These are phyloP conservation scores for Mimachlamys varia DNA, from an alignment of 2,888 invertebrate genomes.

Conservation along the genomic window DNA sequence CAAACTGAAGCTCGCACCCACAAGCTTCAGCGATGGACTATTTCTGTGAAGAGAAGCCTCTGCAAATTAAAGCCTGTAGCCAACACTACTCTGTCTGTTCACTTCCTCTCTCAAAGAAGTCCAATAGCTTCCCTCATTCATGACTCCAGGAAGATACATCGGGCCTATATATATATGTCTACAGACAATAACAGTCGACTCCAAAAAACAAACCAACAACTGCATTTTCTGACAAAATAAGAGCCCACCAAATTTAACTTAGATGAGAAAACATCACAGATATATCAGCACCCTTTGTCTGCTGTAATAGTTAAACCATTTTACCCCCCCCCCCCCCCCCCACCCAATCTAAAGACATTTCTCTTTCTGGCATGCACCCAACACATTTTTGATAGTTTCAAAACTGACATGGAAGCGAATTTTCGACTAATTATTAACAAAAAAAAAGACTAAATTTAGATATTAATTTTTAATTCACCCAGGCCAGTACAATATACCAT, in stretches of 20 bases:
- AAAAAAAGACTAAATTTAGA: neutral
- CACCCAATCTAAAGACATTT: slow-evolving; percentile 12
- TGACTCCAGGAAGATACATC: neutral
- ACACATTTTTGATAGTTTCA: neutral
- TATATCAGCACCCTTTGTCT: neutral
- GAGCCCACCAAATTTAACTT: neutral
- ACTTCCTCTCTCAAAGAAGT: neutral
- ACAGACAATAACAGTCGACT: neutral
- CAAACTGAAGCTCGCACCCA: neutral
- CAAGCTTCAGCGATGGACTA: neutral
- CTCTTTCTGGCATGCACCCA: neutral
- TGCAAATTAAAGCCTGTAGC: neutral
- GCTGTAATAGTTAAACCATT: neutral
- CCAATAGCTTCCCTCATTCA: neutral
- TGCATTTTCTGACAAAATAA: neutral
- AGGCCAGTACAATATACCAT: neutral
- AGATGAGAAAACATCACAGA: neutral
- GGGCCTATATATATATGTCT: neutral
- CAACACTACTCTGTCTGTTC: neutral
- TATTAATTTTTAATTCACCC: too few relatives aligned
- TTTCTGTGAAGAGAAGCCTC: slow-evolving; percentile 16
- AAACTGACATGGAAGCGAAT: neutral
- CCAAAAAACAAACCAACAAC: neutral
- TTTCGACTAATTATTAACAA: neutral
- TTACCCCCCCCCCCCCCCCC: neutral